These are phyloP conservation scores for Phainopepla nitens DNA, from an alignment of 2,113 vertebrate genomes.

Conservation along the genomic window DNA sequence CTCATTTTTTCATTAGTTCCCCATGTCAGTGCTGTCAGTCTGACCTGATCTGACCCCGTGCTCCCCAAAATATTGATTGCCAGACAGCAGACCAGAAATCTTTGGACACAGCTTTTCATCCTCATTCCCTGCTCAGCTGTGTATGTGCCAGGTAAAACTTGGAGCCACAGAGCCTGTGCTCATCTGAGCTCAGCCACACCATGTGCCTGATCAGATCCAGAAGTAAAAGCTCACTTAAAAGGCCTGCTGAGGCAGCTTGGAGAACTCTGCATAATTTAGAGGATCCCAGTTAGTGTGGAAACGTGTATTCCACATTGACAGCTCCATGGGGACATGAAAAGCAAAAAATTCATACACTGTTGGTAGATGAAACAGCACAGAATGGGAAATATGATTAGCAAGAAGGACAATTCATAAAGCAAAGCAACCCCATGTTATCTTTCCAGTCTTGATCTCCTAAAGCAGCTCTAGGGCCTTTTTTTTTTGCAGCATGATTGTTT, in stretches of 20 bases:
- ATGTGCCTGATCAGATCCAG: background rate
- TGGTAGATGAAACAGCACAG: background rate
- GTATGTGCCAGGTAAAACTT: background rate
- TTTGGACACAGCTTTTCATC: background rate
- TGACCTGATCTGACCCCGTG: background rate
- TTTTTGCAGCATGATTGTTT: background rate
- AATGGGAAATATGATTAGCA: background rate
- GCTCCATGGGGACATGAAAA: background rate
- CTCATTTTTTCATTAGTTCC: slow-evolving; percentile 15
- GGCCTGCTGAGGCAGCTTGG: background rate
- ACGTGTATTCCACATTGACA: background rate
- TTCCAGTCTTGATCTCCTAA: background rate
- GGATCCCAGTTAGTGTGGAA: background rate
- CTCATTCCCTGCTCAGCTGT: background rate
- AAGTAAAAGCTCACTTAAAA: background rate
- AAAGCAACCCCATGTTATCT: background rate
- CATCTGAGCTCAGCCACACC: background rate
- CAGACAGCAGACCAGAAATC: background rate
- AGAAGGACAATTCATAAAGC: background rate
- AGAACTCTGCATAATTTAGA: background rate
- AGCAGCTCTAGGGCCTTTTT: background rate
- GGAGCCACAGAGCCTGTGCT: background rate
- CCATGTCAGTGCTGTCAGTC: background rate
- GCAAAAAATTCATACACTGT: background rate
- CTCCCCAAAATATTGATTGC: background rate